These are phyloP conservation scores for Melinaea menophilus DNA, from an alignment of 2,888 invertebrate species.

Conservation along the genomic window DNA sequence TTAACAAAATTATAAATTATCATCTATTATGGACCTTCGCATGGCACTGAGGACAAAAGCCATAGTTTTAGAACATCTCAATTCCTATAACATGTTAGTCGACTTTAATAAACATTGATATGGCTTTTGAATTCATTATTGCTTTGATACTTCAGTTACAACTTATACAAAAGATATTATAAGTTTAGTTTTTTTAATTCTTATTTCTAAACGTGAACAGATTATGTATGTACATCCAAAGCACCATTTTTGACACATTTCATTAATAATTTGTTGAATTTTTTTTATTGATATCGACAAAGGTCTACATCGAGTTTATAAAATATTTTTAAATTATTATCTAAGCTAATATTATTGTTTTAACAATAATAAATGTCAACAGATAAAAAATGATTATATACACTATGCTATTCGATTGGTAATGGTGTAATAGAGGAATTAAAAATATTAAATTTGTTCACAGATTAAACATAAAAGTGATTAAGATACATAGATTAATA, in stretches of 20 bases:
- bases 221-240: constrained; percentile 58
- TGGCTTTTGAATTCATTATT: constrained; percentile 35
- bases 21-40: constrained; percentile 75
- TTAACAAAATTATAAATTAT: constrained; percentile 77
- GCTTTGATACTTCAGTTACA: constrained; percentile 29
- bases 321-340: constrained; percentile 47
- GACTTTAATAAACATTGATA: constrained; percentile 34
- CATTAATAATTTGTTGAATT: constrained; percentile 4
- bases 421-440: constrained; percentile 34
- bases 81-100: constrained; percentile 52
- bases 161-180: constrained; percentile 25
- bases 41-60: constrained; percentile 66
- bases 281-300: too few species aligned
- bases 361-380: constrained; percentile 67
- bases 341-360: constrained; percentile 48
- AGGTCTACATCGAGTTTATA: constrained; percentile 35
- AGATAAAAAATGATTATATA: constrained; percentile 65
- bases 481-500: constrained; percentile 18
- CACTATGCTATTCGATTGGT: constrained; percentile 53
- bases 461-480: constrained; percentile 7
- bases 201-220: constrained; percentile 56
- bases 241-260: constrained; percentile 69
- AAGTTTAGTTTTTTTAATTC: constrained; percentile 32
- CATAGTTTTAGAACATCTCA: constrained; percentile 36
- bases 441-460: constrained; percentile 16